phyloP scores from a whole-genome alignment of 2,888 invertebrate species.

The Nomada lathburiana region DNA sequence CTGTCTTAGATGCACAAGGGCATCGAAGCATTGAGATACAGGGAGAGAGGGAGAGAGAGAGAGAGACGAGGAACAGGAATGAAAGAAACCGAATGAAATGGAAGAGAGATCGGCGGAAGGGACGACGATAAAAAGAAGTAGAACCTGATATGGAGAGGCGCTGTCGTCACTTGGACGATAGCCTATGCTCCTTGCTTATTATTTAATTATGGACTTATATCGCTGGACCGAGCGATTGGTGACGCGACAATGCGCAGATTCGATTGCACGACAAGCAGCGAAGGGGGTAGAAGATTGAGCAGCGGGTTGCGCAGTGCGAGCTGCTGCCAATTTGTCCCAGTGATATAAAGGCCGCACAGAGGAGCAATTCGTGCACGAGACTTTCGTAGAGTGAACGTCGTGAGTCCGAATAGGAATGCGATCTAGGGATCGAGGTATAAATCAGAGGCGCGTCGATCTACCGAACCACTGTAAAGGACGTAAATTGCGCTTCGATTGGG shows the following conservation, averaged over 20 bases:
- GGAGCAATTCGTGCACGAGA: constrained; percentile 70
- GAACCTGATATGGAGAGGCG: constrained; percentile 78
- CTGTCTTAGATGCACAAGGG: constrained; percentile 27
- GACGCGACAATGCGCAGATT: constrained; percentile 62
- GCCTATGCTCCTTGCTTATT: constrained; percentile 78
- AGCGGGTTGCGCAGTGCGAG: background rate
- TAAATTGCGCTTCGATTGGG: constrained; percentile 54
- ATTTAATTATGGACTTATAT: constrained; percentile 82
- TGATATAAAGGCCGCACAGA: constrained; percentile 56
- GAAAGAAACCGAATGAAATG: constrained; percentile 53
- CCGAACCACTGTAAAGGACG: constrained; percentile 65
- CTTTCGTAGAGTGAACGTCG: constrained; percentile 67
- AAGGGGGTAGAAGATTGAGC: background rate
- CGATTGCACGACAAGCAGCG: constrained; percentile 8
- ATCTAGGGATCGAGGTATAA: constrained; percentile 54
- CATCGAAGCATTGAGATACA: constrained; percentile 1
- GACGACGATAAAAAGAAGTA: constrained; percentile 78
- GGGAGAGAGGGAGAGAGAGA: background rate
- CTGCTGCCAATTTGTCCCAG: constrained; percentile 67
- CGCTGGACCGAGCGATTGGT: constrained; percentile 65
- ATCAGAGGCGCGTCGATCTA: constrained; percentile 57
- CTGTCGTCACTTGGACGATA: constrained; percentile 69
- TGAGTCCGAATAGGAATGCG: constrained; percentile 42
- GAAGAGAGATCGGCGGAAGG: constrained; percentile 59
- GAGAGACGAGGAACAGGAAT: constrained; percentile 45